Evolutionary conservation across 1,140 invertebrate genomes (phyloP).

Genomic region (Ptiloglossa arizonensis): DNA sequence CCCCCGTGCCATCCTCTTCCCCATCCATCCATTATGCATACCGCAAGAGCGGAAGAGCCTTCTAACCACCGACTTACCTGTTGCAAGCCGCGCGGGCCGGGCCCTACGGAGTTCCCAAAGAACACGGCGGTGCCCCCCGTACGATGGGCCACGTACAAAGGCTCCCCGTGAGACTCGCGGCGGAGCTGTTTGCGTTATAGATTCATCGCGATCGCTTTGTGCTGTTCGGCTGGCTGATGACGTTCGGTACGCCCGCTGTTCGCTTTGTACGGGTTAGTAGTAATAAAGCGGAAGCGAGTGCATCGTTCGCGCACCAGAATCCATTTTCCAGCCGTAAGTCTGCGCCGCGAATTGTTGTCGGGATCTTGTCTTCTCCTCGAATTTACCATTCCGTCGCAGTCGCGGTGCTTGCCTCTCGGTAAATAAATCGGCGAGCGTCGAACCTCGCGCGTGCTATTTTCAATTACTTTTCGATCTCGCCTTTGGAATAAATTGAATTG

Average conservation of each 20-base stretch:
- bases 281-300: not conserved
- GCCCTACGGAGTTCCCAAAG: constrained; percentile 32
- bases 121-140: constrained; percentile 1
- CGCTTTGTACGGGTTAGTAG: not conserved
- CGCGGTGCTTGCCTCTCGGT: no score
- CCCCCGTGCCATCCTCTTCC: not conserved
- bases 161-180: not conserved
- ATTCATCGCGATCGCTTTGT: constrained; percentile 18
- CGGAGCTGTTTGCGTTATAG: constrained; percentile 15
- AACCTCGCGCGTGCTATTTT: no score
- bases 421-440: no score
- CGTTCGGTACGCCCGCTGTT: not conserved
- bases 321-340: not conserved
- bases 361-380: not conserved
- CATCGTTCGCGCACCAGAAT: not conserved
- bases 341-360: not conserved
- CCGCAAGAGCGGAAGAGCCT: constrained; percentile 23
- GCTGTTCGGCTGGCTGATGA: not conserved
- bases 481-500: no score
- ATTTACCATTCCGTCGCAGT: no score
- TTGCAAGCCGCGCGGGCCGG: constrained; percentile 30
- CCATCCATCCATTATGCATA: constrained; percentile 54
- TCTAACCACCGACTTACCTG: constrained; percentile 57
- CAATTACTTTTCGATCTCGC: no score
- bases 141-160: constrained; percentile 2